Percentiles rank a stretch among this genome's conserved stretches.
Evolutionary conservation across 2,888 invertebrate species (phyloP).

Genomic region (Heliconius aoede): DNA sequence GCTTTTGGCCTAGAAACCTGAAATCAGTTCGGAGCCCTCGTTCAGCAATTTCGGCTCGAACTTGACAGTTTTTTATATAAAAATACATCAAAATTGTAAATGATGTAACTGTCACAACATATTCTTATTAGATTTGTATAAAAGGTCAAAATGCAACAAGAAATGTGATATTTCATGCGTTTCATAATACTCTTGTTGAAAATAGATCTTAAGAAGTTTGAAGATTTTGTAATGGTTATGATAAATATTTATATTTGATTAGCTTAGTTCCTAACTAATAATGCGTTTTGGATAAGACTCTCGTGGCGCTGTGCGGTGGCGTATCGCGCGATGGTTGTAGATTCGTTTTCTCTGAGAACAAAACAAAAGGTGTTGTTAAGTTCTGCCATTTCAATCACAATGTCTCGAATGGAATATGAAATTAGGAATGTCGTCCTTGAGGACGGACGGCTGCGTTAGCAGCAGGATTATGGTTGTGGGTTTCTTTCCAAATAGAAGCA

Average conservation of each 20-base stretch:
- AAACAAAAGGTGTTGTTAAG: not conserved
- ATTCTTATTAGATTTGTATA: not conserved
- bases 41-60: too few species aligned
- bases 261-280: not conserved
- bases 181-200: not conserved
- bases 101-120: not conserved
- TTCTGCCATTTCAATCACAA: not conserved
- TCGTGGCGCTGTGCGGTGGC: not conserved
- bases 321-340: not conserved
- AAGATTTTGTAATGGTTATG: not conserved
- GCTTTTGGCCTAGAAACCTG: too few species aligned
- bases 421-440: too few species aligned
- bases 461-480: too few species aligned
- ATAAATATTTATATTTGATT: not conserved
- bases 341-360: not conserved
- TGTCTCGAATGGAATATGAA: not conserved
- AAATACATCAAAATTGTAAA: not conserved
- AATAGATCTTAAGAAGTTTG: not conserved
- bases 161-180: not conserved
- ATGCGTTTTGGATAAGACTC: not conserved
- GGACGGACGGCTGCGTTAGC: too few species aligned
- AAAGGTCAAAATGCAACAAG: constrained; percentile 14
- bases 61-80: not conserved
- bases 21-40: too few species aligned
- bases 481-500: too few species aligned